A percentile compares a stretch with the other conserved stretches of the same genome.
phyloP scores from a whole-genome alignment of 2,113 vertebrate genomes.

The Podarcis raffonei region DNA sequence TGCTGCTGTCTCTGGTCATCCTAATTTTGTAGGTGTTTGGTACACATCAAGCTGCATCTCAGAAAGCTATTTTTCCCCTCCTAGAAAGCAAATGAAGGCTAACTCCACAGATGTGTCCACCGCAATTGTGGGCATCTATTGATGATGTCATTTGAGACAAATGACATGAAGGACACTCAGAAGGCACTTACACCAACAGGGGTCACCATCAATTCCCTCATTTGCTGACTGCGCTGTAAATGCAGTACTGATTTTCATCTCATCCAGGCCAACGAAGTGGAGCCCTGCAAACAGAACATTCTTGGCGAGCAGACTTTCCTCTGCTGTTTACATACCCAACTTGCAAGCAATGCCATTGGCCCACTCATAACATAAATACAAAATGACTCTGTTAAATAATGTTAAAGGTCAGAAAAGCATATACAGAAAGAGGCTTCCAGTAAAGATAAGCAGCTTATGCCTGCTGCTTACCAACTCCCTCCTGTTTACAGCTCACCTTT shows the following conservation, averaged over 20 bases:
- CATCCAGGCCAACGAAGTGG: background rate
- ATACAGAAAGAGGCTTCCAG: background rate
- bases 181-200: background rate
- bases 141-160: background rate
- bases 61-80: background rate
- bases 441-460: conserved; percentile 20
- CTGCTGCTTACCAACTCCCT: background rate
- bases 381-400: background rate
- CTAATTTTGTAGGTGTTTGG: background rate
- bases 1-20: background rate
- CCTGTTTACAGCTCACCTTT: conserved; percentile 1
- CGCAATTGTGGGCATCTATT: background rate
- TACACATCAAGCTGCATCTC: background rate
- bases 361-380: background rate
- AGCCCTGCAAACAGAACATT: conserved; percentile 10
- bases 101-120: background rate
- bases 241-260: background rate
- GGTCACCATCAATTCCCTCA: conserved; percentile 3
- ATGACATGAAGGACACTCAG: background rate
- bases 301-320: conserved; percentile 6
- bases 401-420: background rate
- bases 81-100: background rate
- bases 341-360: background rate
- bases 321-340: background rate
- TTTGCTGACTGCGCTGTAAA: background rate